phyloP scores from a whole-genome alignment of 2,113 vertebrate species.

The Hydropotes inermis region DNA sequence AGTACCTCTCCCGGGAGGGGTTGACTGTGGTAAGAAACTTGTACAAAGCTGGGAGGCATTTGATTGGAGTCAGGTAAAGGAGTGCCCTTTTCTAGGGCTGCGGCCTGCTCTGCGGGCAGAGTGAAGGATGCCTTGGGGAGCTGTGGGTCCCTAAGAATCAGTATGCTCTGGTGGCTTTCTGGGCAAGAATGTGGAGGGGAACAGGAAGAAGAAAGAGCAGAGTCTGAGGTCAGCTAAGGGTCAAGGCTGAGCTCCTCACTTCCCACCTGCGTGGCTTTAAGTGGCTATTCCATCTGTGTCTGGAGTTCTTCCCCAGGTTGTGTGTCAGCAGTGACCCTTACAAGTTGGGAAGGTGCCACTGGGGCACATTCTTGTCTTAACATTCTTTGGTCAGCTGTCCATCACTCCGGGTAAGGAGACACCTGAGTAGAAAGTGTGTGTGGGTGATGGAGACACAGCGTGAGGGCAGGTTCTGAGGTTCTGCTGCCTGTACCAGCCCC shows the following conservation, averaged over 20 bases:
- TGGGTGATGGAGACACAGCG: neutral
- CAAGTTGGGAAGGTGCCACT: neutral
- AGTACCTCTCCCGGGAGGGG: neutral
- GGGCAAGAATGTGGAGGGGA: neutral
- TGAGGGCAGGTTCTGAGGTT: neutral
- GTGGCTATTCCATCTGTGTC: neutral
- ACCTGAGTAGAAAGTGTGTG: neutral
- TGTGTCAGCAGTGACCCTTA: neutral
- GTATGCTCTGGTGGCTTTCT: neutral
- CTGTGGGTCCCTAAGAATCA: neutral
- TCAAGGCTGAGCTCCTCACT: neutral
- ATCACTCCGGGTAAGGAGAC: neutral
- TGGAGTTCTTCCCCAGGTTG: neutral
- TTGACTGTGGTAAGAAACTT: neutral
- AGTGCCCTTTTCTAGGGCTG: neutral
- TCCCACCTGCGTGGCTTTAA: neutral
- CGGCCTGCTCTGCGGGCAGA: neutral
- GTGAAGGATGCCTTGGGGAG: neutral
- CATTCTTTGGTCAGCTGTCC: neutral
- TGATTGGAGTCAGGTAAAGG: neutral
- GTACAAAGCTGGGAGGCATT: neutral
- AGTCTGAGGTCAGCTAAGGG: neutral
- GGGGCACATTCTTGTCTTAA: neutral
- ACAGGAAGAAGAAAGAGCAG: neutral
- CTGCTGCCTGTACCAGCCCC: neutral